phyloP scores from a whole-genome alignment of 2,797 vertebrate genomes.

The Typhlichthys eigenmanni region DNA sequence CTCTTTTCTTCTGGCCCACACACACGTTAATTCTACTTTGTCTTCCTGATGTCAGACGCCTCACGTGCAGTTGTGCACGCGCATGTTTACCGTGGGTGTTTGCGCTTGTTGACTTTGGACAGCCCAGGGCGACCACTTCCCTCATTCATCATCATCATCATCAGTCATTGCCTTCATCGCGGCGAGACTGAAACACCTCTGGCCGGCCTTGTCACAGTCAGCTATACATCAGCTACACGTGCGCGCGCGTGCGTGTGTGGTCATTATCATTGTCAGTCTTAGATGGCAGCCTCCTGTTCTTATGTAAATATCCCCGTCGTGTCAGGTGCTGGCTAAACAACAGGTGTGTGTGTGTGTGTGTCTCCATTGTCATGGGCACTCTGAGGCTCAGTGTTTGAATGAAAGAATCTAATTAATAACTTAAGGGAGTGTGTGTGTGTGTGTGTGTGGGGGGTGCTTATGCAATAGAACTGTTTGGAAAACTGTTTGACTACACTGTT shows the following conservation, averaged over 20 bases:
- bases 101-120: constrained; percentile 32
- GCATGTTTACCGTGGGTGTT: background rate
- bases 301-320: constrained; percentile 34
- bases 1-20: background rate
- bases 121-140: constrained; percentile 41
- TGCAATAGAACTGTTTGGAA: too few species aligned
- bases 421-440: too few species aligned
- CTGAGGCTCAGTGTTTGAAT: too few species aligned
- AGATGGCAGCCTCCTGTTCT: background rate
- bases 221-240: constrained; percentile 28
- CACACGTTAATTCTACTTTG: constrained; percentile 42
- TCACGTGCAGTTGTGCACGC: constrained; percentile 8
- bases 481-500: too few species aligned
- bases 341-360: constrained; percentile 40
- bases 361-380: too few species aligned
- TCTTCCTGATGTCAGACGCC: constrained; percentile 44
- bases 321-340: constrained; percentile 37
- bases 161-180: constrained; percentile 52
- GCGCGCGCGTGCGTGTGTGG: constrained; percentile 12
- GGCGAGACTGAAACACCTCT: constrained; percentile 40
- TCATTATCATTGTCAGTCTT: constrained; percentile 54
- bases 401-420: too few species aligned
- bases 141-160: constrained; percentile 60
- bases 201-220: constrained; percentile 54
- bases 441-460: too few species aligned